phyloP scores from a whole-genome alignment of 2,113 vertebrate species.

The Blennius ocellaris region DNA sequence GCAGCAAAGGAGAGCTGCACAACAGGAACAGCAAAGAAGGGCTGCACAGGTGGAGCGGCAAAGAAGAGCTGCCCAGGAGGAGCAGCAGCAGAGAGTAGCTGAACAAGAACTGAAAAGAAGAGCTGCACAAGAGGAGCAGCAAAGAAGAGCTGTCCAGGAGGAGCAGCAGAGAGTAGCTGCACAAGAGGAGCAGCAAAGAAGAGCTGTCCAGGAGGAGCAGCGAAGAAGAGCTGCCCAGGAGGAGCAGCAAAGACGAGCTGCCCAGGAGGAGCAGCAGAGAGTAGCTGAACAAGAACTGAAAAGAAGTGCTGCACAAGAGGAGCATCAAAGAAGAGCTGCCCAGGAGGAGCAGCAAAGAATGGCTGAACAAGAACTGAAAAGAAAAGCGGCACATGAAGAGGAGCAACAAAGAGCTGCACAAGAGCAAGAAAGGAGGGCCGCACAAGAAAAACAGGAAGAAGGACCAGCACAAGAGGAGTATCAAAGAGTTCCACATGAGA shows the following conservation, averaged over 20 bases:
- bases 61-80: neutral
- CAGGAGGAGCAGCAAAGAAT: too few relatives aligned
- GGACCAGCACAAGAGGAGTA: constrained; percentile 14
- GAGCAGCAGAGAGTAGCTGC: too few relatives aligned
- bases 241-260: too few relatives aligned
- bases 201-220: too few relatives aligned
- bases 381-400: constrained; percentile 10
- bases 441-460: constrained; percentile 15
- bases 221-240: too few relatives aligned
- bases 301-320: too few relatives aligned
- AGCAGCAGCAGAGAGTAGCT: neutral
- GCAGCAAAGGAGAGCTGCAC: fast-evolving
- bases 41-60: neutral
- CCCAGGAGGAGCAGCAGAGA: too few relatives aligned
- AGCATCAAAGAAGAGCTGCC: too few relatives aligned
- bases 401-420: constrained; percentile 2
- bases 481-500: neutral
- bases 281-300: too few relatives aligned
- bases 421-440: neutral
- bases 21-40: neutral
- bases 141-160: too few relatives aligned
- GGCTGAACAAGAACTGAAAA: neutral
- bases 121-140: too few relatives aligned
- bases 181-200: too few relatives aligned
- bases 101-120: constrained; percentile 19